Conservation (phyloP, 2,113 vertebrate genomes). For the Nibea coibor region DNA sequence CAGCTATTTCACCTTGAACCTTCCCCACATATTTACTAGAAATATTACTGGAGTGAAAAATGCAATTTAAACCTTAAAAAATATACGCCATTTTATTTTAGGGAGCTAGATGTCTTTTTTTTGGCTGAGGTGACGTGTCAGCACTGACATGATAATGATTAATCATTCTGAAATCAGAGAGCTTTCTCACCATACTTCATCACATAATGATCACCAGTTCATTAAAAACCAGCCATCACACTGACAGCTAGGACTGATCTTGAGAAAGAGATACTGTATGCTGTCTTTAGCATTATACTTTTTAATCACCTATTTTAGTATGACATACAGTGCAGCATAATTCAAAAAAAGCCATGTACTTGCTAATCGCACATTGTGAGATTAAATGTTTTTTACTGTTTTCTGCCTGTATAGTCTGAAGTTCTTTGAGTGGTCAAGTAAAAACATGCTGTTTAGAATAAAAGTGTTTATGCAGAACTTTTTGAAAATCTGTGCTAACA, state of each 20-base stretch:
- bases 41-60: neutral
- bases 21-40: neutral
- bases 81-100: neutral
- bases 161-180: constrained; percentile 47
- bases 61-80: neutral
- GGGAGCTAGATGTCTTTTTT: neutral
- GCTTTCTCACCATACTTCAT: neutral
- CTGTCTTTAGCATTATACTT: neutral
- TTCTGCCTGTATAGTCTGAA: neutral
- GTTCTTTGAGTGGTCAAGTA: neutral
- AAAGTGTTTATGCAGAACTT: neutral
- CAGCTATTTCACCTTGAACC: neutral
- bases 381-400: neutral
- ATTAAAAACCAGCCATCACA: constrained; percentile 14
- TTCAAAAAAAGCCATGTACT: neutral
- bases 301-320: neutral
- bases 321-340: neutral
- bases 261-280: neutral
- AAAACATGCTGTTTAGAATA: neutral
- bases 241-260: neutral
- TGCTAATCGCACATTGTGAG: neutral
- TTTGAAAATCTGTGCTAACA: neutral
- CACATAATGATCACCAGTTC: constrained; percentile 35
- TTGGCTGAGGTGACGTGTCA: constrained; percentile 31
- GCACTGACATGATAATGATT: constrained; percentile 30